A percentile compares a stretch with the other conserved stretches of the same genome.
These are phyloP conservation scores for Dicrostonyx torquatus DNA, from an alignment of 2,797 vertebrate species.

Conservation along the genomic window DNA sequence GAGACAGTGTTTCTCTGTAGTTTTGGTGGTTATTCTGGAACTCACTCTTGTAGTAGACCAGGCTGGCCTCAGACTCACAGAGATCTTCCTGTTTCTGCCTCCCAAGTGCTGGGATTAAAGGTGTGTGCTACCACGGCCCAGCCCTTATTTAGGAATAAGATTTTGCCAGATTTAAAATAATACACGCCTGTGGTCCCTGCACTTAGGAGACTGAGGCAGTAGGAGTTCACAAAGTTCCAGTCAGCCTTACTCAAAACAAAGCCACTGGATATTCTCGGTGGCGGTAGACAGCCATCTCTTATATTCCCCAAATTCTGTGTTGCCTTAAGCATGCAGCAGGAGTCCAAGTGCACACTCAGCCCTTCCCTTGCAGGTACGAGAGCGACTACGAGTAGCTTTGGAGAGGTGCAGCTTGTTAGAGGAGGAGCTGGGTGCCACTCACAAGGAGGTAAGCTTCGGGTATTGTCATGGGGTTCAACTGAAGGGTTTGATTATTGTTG, in stretches of 20 bases:
- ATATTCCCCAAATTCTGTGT: background rate
- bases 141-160: background rate
- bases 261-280: background rate
- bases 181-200: background rate
- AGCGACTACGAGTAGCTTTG: conserved; percentile 95
- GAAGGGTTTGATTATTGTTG: background rate
- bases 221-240: background rate
- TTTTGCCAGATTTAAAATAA: background rate
- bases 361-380: conserved; percentile 90
- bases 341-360: too few relatives aligned
- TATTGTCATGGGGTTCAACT: background rate
- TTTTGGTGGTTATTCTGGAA: too few relatives aligned
- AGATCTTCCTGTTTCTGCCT: too few relatives aligned
- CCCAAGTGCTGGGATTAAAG: too few relatives aligned
- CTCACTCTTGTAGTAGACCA: too few relatives aligned
- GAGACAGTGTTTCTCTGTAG: too few relatives aligned
- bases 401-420: conserved; percentile 97
- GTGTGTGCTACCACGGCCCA: too few relatives aligned
- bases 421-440: conserved; percentile 94
- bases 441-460: conserved; percentile 92
- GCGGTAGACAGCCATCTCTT: too few relatives aligned
- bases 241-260: background rate
- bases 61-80: too few relatives aligned
- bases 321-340: background rate
- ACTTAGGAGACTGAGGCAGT: background rate